phyloP scores from a whole-genome alignment of 1,140 invertebrate genomes.

The Drosophila pectinifera region DNA sequence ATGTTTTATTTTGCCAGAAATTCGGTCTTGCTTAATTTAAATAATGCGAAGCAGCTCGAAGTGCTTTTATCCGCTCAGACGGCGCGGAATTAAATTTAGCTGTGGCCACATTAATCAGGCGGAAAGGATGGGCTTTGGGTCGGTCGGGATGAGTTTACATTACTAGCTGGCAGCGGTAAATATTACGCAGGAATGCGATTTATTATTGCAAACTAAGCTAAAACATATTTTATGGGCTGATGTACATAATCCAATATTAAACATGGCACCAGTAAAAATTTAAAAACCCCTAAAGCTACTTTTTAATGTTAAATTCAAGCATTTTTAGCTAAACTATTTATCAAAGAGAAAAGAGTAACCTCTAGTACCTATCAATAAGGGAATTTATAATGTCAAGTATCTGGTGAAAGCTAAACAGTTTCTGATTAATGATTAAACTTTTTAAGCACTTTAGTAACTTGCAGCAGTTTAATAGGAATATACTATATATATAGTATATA shows the following conservation, averaged over 20 bases:
- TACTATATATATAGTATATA: too few species aligned
- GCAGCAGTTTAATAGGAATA: too few species aligned
- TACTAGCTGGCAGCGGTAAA: conserved; percentile 25
- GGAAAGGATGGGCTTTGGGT: not conserved
- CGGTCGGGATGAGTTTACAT: conserved; percentile 3
- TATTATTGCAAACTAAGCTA: not conserved
- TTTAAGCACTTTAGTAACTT: not conserved
- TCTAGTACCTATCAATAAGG: not conserved
- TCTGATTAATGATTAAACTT: not conserved
- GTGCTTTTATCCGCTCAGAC: conserved; percentile 37
- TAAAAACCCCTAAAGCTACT: not conserved
- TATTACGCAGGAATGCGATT: conserved; percentile 4
- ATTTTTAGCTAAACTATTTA: not conserved
- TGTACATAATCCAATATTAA: not conserved
- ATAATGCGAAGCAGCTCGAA: conserved; percentile 30
- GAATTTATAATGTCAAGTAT: not conserved
- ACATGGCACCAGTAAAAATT: not conserved
- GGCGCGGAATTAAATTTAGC: conserved; percentile 9
- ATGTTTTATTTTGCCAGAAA: conserved; percentile 15
- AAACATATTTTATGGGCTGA: not conserved
- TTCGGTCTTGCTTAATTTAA: conserved; percentile 43
- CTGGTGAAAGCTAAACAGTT: not conserved
- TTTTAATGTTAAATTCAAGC: not conserved
- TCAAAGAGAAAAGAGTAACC: not conserved
- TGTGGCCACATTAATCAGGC: conserved; percentile 44